These are phyloP conservation scores for Catharus ustulatus DNA, from an alignment of 2,797 vertebrate species.

Conservation along the genomic window DNA sequence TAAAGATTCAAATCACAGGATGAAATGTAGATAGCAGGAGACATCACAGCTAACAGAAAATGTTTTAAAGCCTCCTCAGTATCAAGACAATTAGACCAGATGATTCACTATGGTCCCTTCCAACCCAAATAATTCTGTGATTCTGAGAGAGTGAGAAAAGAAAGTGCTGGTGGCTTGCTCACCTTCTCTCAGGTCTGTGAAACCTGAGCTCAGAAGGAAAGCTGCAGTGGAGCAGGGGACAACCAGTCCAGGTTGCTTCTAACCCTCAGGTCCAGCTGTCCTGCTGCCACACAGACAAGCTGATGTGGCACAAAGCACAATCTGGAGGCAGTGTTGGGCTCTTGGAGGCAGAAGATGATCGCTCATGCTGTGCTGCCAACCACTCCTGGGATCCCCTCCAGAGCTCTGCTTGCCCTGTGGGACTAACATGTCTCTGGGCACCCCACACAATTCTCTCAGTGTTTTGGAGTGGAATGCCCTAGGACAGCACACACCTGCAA, in stretches of 20 bases:
- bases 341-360: neutral
- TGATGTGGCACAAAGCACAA: neutral
- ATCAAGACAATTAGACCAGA: neutral
- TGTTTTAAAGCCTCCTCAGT: neutral
- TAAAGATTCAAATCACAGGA: neutral
- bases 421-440: neutral
- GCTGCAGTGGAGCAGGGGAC: neutral
- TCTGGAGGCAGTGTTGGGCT: neutral
- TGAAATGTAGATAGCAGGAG: neutral
- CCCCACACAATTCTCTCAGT: no score
- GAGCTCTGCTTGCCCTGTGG: neutral
- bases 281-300: neutral
- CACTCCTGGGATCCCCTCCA: neutral
- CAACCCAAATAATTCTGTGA: neutral
- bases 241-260: neutral
- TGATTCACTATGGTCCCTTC: neutral
- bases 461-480: neutral
- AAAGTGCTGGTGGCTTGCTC: neutral
- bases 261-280: fast-evolving
- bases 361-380: neutral
- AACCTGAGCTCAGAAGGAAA: neutral
- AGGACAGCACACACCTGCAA: neutral
- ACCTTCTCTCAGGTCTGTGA: neutral
- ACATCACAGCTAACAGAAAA: neutral
- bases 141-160: neutral